phyloP scores from a whole-genome alignment of 2,888 invertebrate species.

The Napeogenes inachia region DNA sequence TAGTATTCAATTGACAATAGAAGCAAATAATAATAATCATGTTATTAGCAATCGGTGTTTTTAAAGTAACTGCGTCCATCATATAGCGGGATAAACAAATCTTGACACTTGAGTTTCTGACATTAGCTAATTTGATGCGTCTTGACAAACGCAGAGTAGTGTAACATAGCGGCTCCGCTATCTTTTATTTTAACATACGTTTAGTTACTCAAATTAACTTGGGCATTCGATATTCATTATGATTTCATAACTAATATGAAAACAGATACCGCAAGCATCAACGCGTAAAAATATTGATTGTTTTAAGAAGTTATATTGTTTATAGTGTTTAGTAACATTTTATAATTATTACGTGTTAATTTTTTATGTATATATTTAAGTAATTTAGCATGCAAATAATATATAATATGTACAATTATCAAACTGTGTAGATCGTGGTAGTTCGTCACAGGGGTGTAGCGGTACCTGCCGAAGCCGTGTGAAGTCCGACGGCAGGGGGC shows the following conservation, averaged over 20 bases:
- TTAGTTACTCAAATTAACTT: slow-evolving; percentile 30
- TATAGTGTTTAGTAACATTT: not conserved
- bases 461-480: slow-evolving; percentile 66
- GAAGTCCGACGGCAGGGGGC: slow-evolving; percentile 72
- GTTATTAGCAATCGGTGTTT: slow-evolving; percentile 64
- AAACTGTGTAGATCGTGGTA: slow-evolving; percentile 12
- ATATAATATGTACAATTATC: slow-evolving; percentile 2
- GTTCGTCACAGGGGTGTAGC: slow-evolving; percentile 20
- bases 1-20: slow-evolving; percentile 38
- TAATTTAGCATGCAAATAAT: not conserved
- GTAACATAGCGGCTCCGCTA: slow-evolving; percentile 30
- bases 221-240: slow-evolving; percentile 25
- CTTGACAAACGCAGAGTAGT: slow-evolving; percentile 40
- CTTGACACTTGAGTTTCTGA: slow-evolving; percentile 62
- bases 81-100: slow-evolving; percentile 45
- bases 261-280: not conserved
- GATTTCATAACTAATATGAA: not conserved
- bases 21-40: slow-evolving; percentile 51
- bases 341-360: too few relatives aligned
- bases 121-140: slow-evolving; percentile 47
- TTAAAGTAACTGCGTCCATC: slow-evolving; percentile 47
- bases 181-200: slow-evolving; percentile 28
- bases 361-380: too few relatives aligned
- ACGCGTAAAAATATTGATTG: too few relatives aligned
- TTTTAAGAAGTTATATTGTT: too few relatives aligned